Percentiles rank a stretch among this genome's conserved stretches.
Evolutionary conservation across 1,140 invertebrate species (phyloP).

Genomic region (Aethina tumida): DNA sequence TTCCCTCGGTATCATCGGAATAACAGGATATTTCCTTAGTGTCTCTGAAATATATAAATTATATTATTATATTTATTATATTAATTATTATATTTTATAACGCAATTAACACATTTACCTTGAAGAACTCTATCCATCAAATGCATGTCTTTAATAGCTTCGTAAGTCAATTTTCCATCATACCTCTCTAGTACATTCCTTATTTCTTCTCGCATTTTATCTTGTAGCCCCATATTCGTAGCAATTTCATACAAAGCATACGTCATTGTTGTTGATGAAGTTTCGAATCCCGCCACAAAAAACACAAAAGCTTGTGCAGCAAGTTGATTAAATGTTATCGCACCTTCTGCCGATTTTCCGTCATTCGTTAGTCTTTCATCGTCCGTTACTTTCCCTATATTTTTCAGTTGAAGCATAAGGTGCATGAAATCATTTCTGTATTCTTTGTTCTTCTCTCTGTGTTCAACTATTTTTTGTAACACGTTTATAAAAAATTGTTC

Average conservation of each 20-base stretch:
- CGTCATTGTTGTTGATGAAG: constrained; percentile 39
- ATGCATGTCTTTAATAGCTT: constrained; percentile 42
- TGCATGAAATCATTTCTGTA: too few relatives aligned
- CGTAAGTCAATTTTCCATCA: constrained; percentile 42
- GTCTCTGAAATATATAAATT: constrained; percentile 38
- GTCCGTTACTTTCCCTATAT: too few relatives aligned
- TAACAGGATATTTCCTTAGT: constrained; percentile 47
- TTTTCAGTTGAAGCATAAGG: too few relatives aligned
- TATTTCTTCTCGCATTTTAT: constrained; percentile 38
- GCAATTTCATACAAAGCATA: constrained; percentile 43
- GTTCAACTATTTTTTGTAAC: too few relatives aligned
- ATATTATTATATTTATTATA: not conserved
- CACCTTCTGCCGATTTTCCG: too few relatives aligned
- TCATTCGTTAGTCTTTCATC: too few relatives aligned
- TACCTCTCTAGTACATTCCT: constrained; percentile 35
- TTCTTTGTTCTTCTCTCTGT: too few relatives aligned
- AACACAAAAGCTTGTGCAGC: constrained; percentile 38
- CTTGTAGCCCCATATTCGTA: constrained; percentile 36
- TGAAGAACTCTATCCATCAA: constrained; percentile 25
- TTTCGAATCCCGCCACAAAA: constrained; percentile 45
- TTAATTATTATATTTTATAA: not conserved
- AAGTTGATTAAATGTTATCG: constrained; percentile 24
- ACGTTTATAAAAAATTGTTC: too few relatives aligned
- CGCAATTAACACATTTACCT: constrained; percentile 29
- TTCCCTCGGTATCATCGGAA: too few relatives aligned